phyloP scores from a whole-genome alignment of 1,140 invertebrate genomes.

The Ceratina japonica region DNA sequence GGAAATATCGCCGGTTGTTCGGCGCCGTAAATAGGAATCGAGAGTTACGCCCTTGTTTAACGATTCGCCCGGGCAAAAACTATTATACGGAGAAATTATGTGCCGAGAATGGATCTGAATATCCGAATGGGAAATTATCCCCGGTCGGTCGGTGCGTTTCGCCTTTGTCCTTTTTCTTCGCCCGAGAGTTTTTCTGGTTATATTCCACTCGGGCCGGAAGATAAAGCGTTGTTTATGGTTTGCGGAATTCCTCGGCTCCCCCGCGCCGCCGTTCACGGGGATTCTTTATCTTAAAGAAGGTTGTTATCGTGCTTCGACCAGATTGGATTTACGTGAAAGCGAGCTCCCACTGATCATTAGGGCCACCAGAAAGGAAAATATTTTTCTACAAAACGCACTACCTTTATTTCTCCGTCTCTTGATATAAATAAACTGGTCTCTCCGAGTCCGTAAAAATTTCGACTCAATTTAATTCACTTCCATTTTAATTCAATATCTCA shows the following conservation, averaged over 20 bases:
- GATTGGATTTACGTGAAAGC: not conserved
- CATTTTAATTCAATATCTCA: too few species aligned
- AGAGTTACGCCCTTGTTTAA: not conserved
- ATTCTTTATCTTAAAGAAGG: not conserved
- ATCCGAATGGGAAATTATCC: conserved; percentile 12
- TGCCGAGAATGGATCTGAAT: conserved; percentile 23
- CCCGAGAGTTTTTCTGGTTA: not conserved
- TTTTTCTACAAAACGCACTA: not conserved
- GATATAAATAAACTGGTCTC: too few species aligned
- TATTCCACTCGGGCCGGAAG: not conserved
- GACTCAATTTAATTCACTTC: too few species aligned
- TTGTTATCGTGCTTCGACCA: not conserved
- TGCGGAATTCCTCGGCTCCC: not conserved
- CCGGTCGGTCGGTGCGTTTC: not conserved
- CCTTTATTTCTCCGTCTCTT: not conserved
- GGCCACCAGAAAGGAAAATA: not conserved
- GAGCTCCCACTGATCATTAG: not conserved
- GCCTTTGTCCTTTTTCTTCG: not conserved
- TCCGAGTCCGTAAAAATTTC: too few species aligned
- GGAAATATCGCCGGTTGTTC: not conserved
- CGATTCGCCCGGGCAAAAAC: conserved; percentile 7
- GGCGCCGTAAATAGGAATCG: not conserved
- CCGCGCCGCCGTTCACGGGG: not conserved
- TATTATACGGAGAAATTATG: conserved; percentile 26
- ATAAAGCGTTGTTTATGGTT: conserved; percentile 1